Evolutionary conservation across 2,888 invertebrate species (phyloP).

Genomic region (Cactoblastis cactorum): DNA sequence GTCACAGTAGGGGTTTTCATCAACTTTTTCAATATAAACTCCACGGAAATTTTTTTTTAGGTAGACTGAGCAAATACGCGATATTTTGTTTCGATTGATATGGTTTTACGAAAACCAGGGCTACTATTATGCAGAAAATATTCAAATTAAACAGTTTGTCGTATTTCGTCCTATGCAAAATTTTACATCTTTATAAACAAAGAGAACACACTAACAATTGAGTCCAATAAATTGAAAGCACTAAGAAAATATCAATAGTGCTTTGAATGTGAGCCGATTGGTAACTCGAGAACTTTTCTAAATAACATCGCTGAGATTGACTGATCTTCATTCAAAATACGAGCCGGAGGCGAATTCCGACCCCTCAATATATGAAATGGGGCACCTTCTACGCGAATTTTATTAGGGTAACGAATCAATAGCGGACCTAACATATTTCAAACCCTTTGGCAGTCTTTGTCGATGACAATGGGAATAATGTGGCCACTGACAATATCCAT

Average conservation of each 20-base stretch:
- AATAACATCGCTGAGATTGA: constrained; percentile 45
- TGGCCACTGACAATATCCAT: constrained; percentile 27
- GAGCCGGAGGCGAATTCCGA: constrained; percentile 49
- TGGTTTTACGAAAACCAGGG: no score
- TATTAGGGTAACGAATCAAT: constrained; percentile 73
- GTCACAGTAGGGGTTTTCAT: background rate
- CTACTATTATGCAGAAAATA: no score
- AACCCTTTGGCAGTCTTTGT: constrained; percentile 47
- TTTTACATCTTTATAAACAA: no score
- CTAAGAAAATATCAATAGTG: background rate
- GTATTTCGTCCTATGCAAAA: no score
- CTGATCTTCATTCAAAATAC: constrained; percentile 47
- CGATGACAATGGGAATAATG: constrained; percentile 33
- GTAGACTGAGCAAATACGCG: no score
- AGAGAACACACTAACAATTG: background rate
- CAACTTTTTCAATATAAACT: background rate
- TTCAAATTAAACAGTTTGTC: no score
- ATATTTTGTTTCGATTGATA: no score
- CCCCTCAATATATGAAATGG: constrained; percentile 62
- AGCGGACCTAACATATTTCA: constrained; percentile 44
- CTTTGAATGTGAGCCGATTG: background rate
- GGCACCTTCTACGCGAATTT: constrained; percentile 62
- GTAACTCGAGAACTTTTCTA: constrained; percentile 23
- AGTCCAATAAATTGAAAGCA: background rate
- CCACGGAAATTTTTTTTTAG: no score